A percentile compares a stretch with the other conserved stretches of the same genome.
Evolutionary conservation across 2,113 vertebrate genomes (phyloP).

Genomic region (Miniopterus natalensis): DNA sequence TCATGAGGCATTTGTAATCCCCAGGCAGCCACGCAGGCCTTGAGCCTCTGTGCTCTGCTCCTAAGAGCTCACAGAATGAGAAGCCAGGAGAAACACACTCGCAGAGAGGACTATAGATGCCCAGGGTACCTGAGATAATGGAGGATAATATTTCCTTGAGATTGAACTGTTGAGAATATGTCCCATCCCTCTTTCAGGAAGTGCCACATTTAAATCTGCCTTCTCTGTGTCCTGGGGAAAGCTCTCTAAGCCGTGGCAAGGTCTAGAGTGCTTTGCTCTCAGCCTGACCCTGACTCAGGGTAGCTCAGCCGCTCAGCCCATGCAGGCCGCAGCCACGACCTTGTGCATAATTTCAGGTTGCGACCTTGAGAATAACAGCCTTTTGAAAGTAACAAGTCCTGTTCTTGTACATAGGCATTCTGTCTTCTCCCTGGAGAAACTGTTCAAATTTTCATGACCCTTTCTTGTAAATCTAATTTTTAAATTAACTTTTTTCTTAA

Average conservation of each 20-base stretch:
- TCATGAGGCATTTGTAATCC: neutral
- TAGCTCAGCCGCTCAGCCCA: neutral
- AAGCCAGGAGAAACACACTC: neutral
- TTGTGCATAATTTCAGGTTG: neutral
- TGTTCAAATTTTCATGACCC: neutral
- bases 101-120: neutral
- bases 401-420: neutral
- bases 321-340: neutral
- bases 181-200: neutral
- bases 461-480: conserved; percentile 57
- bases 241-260: neutral
- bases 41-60: neutral
- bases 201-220: neutral
- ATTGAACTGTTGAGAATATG: neutral
- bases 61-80: neutral
- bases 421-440: conserved; percentile 46
- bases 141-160: neutral
- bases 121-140: neutral
- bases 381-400: conserved; percentile 37
- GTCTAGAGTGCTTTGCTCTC: neutral
- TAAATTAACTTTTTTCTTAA: conserved; percentile 13
- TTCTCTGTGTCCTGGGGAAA: neutral
- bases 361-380: neutral
- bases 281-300: neutral
- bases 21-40: no score